Conservation (phyloP, 2,797 vertebrate species). For the Enteromius unitaeniatus region DNA sequence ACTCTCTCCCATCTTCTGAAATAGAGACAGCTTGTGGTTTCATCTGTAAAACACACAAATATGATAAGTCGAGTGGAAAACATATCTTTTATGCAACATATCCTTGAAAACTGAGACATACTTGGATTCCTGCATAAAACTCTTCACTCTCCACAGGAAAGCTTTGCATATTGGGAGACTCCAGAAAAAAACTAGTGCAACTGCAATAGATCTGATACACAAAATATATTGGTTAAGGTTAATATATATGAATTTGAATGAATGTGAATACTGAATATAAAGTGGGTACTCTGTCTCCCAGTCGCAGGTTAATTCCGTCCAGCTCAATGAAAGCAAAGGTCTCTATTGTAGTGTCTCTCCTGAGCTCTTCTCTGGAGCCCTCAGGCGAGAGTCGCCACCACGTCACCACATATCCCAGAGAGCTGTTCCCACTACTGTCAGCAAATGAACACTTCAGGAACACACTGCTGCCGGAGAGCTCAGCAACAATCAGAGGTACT, state of each 20-base stretch:
- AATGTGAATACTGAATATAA: not conserved
- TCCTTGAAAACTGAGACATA: constrained; percentile 59
- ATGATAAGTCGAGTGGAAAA: constrained; percentile 33
- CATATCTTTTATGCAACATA: not conserved
- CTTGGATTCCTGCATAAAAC: constrained; percentile 90
- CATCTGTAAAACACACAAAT: constrained; percentile 72
- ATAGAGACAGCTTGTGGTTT: constrained; percentile 76
- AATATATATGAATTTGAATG: not conserved
- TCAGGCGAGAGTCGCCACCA: constrained; percentile 87
- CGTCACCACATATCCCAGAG: constrained; percentile 81
- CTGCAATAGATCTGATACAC: constrained; percentile 85
- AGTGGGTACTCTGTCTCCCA: constrained; percentile 85
- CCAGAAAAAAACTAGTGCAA: constrained; percentile 85
- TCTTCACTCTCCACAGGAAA: constrained; percentile 80
- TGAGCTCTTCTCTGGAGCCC: constrained; percentile 85
- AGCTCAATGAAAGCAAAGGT: constrained; percentile 84
- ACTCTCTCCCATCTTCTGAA: constrained; percentile 83
- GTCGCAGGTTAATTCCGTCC: constrained; percentile 88
- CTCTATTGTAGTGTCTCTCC: constrained; percentile 83
- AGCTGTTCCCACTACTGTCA: constrained; percentile 72
- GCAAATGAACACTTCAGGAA: constrained; percentile 85
- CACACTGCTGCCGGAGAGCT: constrained; percentile 73
- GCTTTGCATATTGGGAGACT: constrained; percentile 79
- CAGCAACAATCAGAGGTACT: constrained; percentile 75
- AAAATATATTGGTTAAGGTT: not conserved